Evolutionary conservation across 2,797 vertebrate genomes (phyloP), one percentile per base, ranked within the genome.

Genomic region (Saxicola maurus): DNA sequence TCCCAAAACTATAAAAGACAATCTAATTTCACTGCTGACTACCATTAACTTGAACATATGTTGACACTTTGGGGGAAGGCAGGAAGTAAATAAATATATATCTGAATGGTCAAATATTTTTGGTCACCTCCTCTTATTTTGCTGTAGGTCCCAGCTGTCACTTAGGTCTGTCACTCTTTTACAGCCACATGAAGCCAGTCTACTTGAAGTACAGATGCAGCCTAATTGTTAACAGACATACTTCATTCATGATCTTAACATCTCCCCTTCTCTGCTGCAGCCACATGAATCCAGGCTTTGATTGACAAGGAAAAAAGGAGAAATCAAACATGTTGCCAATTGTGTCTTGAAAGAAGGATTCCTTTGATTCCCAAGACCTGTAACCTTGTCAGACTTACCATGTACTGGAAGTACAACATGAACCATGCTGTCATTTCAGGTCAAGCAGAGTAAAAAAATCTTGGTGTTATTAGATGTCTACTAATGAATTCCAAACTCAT

Each of bases 41-140:
- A 23, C 30, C 19, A 17, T 14, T 38, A 59, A 13, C 11, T 33
- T 42, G 28, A 61, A 37, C 7, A 4, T 11, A 33, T 2, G 38
- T 31, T 46, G 9, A 37, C 11, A 35, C 24, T n/a, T n/a, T 3
- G 1, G 3, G 4, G 9, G 3, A 3, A 74, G 5, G 16, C 49
- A 21, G 7, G 3, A 2, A 2, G 6, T 43, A 71, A 77, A 43
- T 11, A 40, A 14, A 25, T 13, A 52, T 0, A 0, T 11, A 68
- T 31, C n/a, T 64, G n/a, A 67, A 74, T 3, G 2, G 21, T 9
- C 31, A 62, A 59, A 53, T 2, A 20, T 27, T 66, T 85, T 37
- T 33, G 13, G n/a, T 43, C 11, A 13, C 18, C 19, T 64, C 53
- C 53, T 59, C 5, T 11, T 17, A 3, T 31, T 48, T 13, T 2